Percentiles rank a stretch among this genome's conserved stretches.
phyloP scores from a whole-genome alignment of 2,888 invertebrate species.

The Mimumesa dahlbomi region DNA sequence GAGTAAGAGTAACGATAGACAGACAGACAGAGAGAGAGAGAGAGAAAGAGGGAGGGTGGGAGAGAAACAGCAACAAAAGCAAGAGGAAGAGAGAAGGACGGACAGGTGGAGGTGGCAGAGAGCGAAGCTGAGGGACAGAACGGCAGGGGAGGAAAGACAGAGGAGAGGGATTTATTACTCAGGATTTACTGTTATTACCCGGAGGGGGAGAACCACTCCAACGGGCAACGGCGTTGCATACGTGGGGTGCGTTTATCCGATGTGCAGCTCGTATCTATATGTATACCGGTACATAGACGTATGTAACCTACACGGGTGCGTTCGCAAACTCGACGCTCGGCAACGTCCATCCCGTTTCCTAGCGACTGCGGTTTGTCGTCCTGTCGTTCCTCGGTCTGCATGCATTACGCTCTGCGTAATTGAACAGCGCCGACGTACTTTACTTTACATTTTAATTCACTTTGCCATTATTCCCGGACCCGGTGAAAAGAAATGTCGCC shows the following conservation, averaged over 20 bases:
- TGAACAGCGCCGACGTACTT: slow-evolving; percentile 52
- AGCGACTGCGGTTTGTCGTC: slow-evolving; percentile 53
- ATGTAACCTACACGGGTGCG: slow-evolving; percentile 25
- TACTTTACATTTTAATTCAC: slow-evolving; percentile 51
- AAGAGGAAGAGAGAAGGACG: slow-evolving; percentile 29
- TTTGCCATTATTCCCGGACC: slow-evolving; percentile 22
- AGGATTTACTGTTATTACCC: slow-evolving; percentile 79
- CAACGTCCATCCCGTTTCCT: slow-evolving; percentile 39
- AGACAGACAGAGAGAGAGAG: slow-evolving; percentile 12
- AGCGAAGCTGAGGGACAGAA: slow-evolving; percentile 9
- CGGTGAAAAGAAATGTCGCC: slow-evolving; percentile 1
- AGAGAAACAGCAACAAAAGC: slow-evolving; percentile 13
- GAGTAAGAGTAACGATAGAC: slow-evolving; percentile 10
- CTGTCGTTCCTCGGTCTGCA: slow-evolving; percentile 35
- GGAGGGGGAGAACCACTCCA: slow-evolving; percentile 66
- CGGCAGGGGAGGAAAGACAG: slow-evolving; percentile 25
- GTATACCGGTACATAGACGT: slow-evolving; percentile 6
- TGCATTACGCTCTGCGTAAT: slow-evolving; percentile 55
- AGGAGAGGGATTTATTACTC: slow-evolving; percentile 76
- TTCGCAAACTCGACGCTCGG: slow-evolving; percentile 27
- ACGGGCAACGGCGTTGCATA: slow-evolving; percentile 63
- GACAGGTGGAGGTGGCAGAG: slow-evolving; percentile 48
- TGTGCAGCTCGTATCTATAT: slow-evolving; percentile 31
- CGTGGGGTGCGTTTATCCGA: slow-evolving; percentile 64
- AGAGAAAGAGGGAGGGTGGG: slow-evolving; percentile 7